Evolutionary conservation across 2,113 vertebrate genomes (phyloP).

Genomic region (Menidia beryllina): DNA sequence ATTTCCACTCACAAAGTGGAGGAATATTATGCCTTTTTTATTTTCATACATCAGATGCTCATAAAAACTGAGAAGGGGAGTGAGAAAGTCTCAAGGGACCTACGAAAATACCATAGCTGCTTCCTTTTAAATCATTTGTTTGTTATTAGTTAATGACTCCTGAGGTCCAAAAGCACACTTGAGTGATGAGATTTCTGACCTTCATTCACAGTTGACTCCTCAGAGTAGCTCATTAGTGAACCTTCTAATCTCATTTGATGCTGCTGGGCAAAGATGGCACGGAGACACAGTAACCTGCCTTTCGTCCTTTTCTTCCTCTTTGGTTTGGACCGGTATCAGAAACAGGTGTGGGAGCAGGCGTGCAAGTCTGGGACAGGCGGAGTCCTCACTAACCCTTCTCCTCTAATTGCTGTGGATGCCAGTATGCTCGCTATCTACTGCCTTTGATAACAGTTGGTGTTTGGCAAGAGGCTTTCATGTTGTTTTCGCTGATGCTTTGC

Average conservation of each 20-base stretch:
- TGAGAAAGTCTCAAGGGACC: conserved; percentile 34
- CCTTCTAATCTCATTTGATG: conserved; percentile 81
- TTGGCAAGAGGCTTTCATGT: conserved; percentile 68
- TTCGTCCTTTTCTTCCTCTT: conserved; percentile 26
- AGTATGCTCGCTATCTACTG: conserved; percentile 59
- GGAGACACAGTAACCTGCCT: conserved; percentile 62
- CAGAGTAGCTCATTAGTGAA: conserved; percentile 78
- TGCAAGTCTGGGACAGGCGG: conserved; percentile 58
- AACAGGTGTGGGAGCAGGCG: conserved; percentile 78
- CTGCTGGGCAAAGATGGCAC: conserved; percentile 72
- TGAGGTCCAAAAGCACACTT: conserved; percentile 75
- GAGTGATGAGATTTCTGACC: conserved; percentile 78
- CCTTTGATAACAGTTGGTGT: conserved; percentile 77
- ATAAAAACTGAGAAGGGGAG: conserved; percentile 50
- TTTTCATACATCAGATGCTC: conserved; percentile 55
- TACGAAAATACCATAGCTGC: conserved; percentile 42
- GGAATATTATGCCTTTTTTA: background rate
- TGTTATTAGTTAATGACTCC: conserved; percentile 81
- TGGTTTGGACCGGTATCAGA: conserved; percentile 54
- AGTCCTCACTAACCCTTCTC: conserved; percentile 63
- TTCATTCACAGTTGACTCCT: conserved; percentile 79
- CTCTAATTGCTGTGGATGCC: conserved; percentile 71
- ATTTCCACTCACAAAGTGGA: conserved; percentile 15
- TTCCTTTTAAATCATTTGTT: conserved; percentile 75
- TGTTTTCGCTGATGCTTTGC: conserved; percentile 69